Percentiles rank a stretch among this genome's conserved stretches.
These are phyloP conservation scores for Leptinotarsa defecta DNA, from an alignment of 1,140 invertebrate genomes.

Conservation along the genomic window DNA sequence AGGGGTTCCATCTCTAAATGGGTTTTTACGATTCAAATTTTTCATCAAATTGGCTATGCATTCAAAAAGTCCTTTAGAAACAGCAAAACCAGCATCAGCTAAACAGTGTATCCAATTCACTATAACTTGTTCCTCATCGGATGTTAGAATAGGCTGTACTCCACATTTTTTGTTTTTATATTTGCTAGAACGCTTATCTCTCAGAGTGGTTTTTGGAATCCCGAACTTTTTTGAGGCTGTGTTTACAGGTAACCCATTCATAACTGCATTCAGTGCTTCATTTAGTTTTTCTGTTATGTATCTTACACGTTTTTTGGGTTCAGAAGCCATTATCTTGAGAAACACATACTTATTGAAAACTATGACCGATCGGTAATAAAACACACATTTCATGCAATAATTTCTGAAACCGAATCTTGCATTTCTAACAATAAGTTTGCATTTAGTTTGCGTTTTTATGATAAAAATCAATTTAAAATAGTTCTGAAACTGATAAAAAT, in stretches of 20 bases:
- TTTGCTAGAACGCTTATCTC: constrained; percentile 9
- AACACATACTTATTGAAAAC: not conserved
- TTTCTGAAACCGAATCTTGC: too few species aligned
- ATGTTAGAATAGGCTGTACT: not conserved
- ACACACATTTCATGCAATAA: too few species aligned
- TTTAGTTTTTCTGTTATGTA: constrained; percentile 2
- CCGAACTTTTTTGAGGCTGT: constrained; percentile 4
- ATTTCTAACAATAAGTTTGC: too few species aligned
- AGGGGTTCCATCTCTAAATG: constrained; percentile 33
- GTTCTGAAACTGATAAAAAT: too few species aligned
- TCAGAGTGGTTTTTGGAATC: constrained; percentile 13
- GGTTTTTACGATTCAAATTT: constrained; percentile 25
- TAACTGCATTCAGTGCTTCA: not conserved
- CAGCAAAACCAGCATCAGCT: constrained; percentile 36
- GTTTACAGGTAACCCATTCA: not conserved
- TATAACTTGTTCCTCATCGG: constrained; percentile 22
- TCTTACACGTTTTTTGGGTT: constrained; percentile 10
- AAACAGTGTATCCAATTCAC: not conserved
- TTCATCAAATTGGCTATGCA: constrained; percentile 28
- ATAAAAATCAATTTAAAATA: too few species aligned
- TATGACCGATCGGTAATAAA: too few species aligned
- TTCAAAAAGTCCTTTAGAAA: constrained; percentile 38
- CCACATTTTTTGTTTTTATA: constrained; percentile 8
- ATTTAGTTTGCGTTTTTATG: too few species aligned
- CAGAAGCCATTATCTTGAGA: not conserved